A percentile compares a stretch with the other conserved stretches of the same genome.
These are phyloP conservation scores for Nudaria mundana DNA, from an alignment of 2,888 invertebrate species.

Conservation along the genomic window DNA sequence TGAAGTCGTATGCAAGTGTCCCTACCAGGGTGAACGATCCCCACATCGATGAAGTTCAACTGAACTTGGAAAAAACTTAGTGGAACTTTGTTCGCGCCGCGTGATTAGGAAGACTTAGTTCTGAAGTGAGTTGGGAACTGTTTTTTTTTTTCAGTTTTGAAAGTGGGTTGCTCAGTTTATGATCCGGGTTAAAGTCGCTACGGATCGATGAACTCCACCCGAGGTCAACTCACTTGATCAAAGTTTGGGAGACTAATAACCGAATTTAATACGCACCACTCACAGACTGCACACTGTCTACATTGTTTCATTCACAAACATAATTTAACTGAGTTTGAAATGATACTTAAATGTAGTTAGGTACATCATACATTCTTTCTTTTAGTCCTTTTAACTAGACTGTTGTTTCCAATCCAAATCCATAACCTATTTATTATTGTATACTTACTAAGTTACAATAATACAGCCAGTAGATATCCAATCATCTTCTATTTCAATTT, in stretches of 20 bases:
- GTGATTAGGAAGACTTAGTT: slow-evolving; percentile 82
- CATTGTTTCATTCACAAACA: neutral
- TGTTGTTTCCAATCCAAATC: too few relatives aligned
- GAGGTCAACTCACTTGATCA: slow-evolving; percentile 73
- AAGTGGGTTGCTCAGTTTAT: slow-evolving; percentile 81
- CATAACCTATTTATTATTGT: too few relatives aligned
- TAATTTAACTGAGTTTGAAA: too few relatives aligned
- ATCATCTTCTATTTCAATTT: too few relatives aligned
- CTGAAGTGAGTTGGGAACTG: slow-evolving; percentile 76
- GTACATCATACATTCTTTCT: too few relatives aligned
- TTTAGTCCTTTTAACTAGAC: too few relatives aligned
- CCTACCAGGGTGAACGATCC: slow-evolving; percentile 77
- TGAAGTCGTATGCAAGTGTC: slow-evolving; percentile 77
- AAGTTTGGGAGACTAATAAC: slow-evolving; percentile 76
- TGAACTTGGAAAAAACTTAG: slow-evolving; percentile 79
- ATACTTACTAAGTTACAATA: too few relatives aligned
- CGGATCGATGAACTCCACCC: slow-evolving; percentile 73
- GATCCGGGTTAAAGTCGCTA: slow-evolving; percentile 78
- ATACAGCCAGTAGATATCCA: too few relatives aligned
- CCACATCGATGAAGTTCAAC: slow-evolving; percentile 77
- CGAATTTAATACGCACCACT: slow-evolving; percentile 70
- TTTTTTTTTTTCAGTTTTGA: slow-evolving; percentile 80
- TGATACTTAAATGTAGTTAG: too few relatives aligned
- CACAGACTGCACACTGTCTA: slow-evolving; percentile 52
- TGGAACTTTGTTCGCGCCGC: slow-evolving; percentile 73